phyloP scores from a whole-genome alignment of 2,113 vertebrate genomes.

The Pteronura brasiliensis region DNA sequence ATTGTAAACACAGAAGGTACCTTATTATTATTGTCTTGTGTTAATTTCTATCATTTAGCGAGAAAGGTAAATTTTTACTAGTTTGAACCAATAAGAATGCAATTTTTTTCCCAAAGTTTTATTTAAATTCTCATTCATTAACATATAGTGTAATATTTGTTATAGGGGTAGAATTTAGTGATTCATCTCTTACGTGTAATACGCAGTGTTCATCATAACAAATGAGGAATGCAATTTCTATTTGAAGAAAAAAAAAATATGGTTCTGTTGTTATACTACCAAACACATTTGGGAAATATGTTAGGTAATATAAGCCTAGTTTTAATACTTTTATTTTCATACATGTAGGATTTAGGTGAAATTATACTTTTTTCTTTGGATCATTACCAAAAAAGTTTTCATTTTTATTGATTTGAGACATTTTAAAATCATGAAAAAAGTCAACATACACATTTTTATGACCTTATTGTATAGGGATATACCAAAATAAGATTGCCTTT shows the following conservation, averaged over 20 bases:
- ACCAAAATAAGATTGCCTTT: background rate
- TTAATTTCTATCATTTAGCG: conserved; percentile 22
- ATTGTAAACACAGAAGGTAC: background rate
- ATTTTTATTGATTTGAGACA: background rate
- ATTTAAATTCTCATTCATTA: background rate
- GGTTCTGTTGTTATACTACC: background rate
- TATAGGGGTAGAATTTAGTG: background rate
- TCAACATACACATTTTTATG: background rate
- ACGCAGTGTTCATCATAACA: background rate
- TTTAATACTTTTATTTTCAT: background rate
- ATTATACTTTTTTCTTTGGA: background rate
- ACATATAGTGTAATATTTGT: background rate
- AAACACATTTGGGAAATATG: background rate
- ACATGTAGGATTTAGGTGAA: conserved; percentile 1
- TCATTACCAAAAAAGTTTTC: background rate
- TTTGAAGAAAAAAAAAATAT: background rate
- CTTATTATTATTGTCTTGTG: background rate
- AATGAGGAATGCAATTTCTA: background rate
- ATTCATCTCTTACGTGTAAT: background rate
- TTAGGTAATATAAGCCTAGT: background rate
- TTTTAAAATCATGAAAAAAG: background rate
- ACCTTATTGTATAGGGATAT: background rate
- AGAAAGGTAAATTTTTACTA: background rate
- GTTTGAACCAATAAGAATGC: background rate
- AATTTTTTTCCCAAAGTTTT: background rate